Evolutionary conservation across 2,888 invertebrate genomes (phyloP).

Genomic region (Drosophila demipolita): DNA sequence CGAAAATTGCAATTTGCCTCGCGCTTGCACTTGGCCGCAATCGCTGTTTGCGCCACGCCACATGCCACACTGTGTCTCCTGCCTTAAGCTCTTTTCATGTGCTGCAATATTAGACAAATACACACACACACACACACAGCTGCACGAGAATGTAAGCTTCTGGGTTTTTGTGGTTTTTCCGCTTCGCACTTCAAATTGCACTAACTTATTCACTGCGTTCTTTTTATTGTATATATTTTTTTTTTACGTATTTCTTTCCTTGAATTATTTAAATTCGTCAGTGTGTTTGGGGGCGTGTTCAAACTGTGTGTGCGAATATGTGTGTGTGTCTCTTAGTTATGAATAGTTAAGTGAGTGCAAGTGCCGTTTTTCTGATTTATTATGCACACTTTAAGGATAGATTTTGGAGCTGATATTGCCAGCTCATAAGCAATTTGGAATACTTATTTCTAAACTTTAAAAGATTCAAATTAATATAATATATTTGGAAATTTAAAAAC

Average conservation of each 20-base stretch:
- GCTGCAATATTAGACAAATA: slow-evolving; percentile 30
- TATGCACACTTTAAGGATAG: slow-evolving; percentile 21
- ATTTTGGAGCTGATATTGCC: not conserved
- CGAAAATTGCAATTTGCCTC: slow-evolving; percentile 65
- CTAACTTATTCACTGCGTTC: not conserved
- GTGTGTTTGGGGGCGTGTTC: slow-evolving; percentile 7
- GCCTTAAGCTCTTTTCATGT: slow-evolving; percentile 29
- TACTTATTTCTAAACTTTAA: slow-evolving; percentile 13
- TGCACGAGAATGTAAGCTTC: slow-evolving; percentile 57
- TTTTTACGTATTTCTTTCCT: slow-evolving; percentile 58
- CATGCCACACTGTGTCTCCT: not conserved
- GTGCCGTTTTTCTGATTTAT: slow-evolving; percentile 45
- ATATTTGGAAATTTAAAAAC: not conserved
- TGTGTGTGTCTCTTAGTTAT: slow-evolving; percentile 60
- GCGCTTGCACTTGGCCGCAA: slow-evolving; percentile 35
- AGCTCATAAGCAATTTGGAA: not conserved
- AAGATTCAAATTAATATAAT: not conserved
- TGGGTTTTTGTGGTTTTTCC: slow-evolving; percentile 66
- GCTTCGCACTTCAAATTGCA: slow-evolving; percentile 13
- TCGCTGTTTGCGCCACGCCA: slow-evolving; percentile 12
- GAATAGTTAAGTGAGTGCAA: slow-evolving; percentile 72
- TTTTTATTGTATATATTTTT: slow-evolving; percentile 7
- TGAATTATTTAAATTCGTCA: slow-evolving; percentile 70
- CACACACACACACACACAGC: slow-evolving; percentile 16
- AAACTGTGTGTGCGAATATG: slow-evolving; percentile 1